Evolutionary conservation across 2,113 vertebrate genomes (phyloP).

Genomic region (Pyxicephalus adspersus): DNA sequence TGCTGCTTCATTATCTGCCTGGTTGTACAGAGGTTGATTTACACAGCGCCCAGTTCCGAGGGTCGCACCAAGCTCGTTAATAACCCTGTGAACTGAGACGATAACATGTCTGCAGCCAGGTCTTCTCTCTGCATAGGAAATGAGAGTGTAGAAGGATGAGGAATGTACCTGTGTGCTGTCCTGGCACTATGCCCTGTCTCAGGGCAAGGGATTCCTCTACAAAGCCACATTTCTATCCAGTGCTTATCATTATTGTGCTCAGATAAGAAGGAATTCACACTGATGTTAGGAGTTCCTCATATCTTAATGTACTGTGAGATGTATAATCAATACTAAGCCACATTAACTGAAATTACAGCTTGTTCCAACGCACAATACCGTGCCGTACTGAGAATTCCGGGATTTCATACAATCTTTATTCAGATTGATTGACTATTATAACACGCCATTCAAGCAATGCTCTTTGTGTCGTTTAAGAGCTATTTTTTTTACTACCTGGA

Average conservation of each 20-base stretch:
- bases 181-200: constrained; percentile 63
- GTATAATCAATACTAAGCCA: constrained; percentile 30
- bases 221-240: not conserved
- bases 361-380: not conserved
- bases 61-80: constrained; percentile 69
- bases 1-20: constrained; percentile 64
- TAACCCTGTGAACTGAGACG: constrained; percentile 69
- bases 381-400: not conserved
- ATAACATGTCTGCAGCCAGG: constrained; percentile 64
- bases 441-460: too few species aligned
- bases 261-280: constrained; percentile 60
- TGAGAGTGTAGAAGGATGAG: constrained; percentile 66
- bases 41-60: constrained; percentile 66
- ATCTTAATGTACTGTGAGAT: constrained; percentile 29
- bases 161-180: constrained; percentile 76
- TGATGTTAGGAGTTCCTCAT: constrained; percentile 1
- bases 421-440: not conserved
- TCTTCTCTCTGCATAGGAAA: constrained; percentile 66
- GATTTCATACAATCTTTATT: not conserved
- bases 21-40: constrained; percentile 66
- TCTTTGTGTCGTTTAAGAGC: too few species aligned
- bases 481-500: too few species aligned
- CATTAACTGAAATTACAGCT: constrained; percentile 15
- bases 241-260: not conserved
- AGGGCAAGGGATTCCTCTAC: not conserved